Conservation (phyloP, 2,888 invertebrate genomes). For the Tinea pellionella region DNA sequence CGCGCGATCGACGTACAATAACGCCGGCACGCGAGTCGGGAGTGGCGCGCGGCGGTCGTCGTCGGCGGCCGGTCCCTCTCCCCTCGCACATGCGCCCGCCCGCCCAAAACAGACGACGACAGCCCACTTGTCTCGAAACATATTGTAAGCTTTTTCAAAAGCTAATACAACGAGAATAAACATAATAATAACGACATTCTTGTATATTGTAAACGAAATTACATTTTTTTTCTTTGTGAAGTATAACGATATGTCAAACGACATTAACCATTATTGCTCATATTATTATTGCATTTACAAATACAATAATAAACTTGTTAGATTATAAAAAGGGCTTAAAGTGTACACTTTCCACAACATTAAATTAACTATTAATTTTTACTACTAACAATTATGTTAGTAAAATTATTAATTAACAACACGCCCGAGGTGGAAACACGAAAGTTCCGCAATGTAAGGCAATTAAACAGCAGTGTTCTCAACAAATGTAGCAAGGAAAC, state of each 20-base stretch:
- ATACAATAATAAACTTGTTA: no score
- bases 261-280: no score
- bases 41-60: conserved; percentile 28
- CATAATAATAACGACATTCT: conserved; percentile 14
- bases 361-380: neutral
- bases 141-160: conserved; percentile 46
- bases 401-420: neutral
- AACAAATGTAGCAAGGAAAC: conserved; percentile 4
- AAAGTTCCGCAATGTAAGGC: conserved; percentile 9
- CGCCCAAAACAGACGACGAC: conserved; percentile 19
- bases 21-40: conserved; percentile 46
- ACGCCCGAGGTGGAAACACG: neutral
- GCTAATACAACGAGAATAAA: conserved; percentile 28
- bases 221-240: neutral
- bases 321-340: no score
- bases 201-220: conserved; percentile 6
- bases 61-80: conserved; percentile 21
- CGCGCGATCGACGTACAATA: conserved; percentile 25
- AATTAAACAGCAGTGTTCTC: conserved; percentile 11
- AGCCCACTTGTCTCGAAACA: conserved; percentile 26
- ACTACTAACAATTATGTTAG: neutral
- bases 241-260: neutral
- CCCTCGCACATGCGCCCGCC: conserved; percentile 2
- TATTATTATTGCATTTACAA: no score
- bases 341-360: neutral